Conservation (phyloP, 2,888 invertebrate species). For the Scaptomyza cyrtandrae region DNA sequence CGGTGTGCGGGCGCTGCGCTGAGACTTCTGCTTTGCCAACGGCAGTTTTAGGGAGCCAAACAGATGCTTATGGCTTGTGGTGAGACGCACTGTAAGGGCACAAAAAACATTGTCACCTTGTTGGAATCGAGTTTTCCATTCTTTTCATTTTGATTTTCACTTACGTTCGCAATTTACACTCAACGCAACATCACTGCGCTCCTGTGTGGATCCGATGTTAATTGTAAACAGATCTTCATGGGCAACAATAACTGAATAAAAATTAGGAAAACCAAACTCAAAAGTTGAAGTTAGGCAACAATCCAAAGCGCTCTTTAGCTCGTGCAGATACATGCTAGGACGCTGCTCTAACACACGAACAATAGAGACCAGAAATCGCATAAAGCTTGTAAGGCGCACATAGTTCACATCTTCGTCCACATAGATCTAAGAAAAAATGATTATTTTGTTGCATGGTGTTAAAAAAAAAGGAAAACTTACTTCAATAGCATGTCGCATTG, state of each 20-base stretch:
- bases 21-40: slow-evolving; percentile 63
- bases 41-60: slow-evolving; percentile 69
- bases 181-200: slow-evolving; percentile 80
- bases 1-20: slow-evolving; percentile 57
- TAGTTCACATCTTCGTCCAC: slow-evolving; percentile 55
- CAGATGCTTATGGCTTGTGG: slow-evolving; percentile 58
- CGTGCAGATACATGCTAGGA: slow-evolving; percentile 75
- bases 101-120: not conserved
- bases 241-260: slow-evolving; percentile 80
- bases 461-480: slow-evolving; percentile 53
- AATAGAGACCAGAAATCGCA: slow-evolving; percentile 81
- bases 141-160: slow-evolving; percentile 15
- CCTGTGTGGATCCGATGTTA: slow-evolving; percentile 75
- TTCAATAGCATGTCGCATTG: slow-evolving; percentile 84
- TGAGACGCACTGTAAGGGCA: slow-evolving; percentile 50
- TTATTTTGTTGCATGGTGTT: not conserved
- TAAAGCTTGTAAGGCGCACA: slow-evolving; percentile 78
- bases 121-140: not conserved
- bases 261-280: slow-evolving; percentile 83
- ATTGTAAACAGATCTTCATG: slow-evolving; percentile 82
- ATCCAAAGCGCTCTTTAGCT: slow-evolving; percentile 79
- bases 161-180: slow-evolving; percentile 80
- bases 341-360: slow-evolving; percentile 81
- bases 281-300: slow-evolving; percentile 79
- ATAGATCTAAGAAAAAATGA: slow-evolving; percentile 69